A percentile compares a stretch with the other conserved stretches of the same genome.
These are phyloP conservation scores for Cheilosia variabilis DNA, from an alignment of 2,888 invertebrate genomes.

Conservation along the genomic window DNA sequence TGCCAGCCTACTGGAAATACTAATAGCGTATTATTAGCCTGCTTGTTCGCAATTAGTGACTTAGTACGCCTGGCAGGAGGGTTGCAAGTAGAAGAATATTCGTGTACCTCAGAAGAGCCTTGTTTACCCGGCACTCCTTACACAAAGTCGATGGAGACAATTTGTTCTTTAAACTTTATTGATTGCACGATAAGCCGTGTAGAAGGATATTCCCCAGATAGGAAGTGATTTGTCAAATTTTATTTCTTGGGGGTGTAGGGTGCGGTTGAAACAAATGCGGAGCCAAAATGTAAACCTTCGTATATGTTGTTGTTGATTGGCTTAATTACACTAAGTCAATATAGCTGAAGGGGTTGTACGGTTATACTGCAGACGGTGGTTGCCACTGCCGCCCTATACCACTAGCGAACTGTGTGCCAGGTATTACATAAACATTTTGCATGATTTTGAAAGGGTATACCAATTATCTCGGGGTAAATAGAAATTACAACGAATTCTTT, in stretches of 20 bases:
- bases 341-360: constrained; percentile 1
- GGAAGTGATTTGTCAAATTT: background rate
- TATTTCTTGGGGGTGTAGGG: too few species aligned
- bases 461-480: constrained; percentile 49
- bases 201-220: background rate
- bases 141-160: constrained; percentile 5
- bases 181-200: constrained; percentile 34
- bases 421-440: constrained; percentile 3
- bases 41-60: constrained; percentile 66
- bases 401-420: background rate
- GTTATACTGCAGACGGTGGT: background rate
- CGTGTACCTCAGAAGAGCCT: constrained; percentile 12
- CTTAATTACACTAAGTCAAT: constrained; percentile 58
- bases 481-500: constrained; percentile 39
- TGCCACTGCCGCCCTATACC: background rate
- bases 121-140: background rate
- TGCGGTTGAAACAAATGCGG: constrained; percentile 15
- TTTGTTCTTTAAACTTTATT: constrained; percentile 46
- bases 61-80: constrained; percentile 6
- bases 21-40: constrained; percentile 60
- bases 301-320: constrained; percentile 52
- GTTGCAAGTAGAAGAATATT: background rate
- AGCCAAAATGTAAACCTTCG: constrained; percentile 51
- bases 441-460: constrained; percentile 3
- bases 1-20: constrained; percentile 43